phyloP scores from a whole-genome alignment of 2,113 vertebrate genomes.

The Dicerorhinus sumatrensis region DNA sequence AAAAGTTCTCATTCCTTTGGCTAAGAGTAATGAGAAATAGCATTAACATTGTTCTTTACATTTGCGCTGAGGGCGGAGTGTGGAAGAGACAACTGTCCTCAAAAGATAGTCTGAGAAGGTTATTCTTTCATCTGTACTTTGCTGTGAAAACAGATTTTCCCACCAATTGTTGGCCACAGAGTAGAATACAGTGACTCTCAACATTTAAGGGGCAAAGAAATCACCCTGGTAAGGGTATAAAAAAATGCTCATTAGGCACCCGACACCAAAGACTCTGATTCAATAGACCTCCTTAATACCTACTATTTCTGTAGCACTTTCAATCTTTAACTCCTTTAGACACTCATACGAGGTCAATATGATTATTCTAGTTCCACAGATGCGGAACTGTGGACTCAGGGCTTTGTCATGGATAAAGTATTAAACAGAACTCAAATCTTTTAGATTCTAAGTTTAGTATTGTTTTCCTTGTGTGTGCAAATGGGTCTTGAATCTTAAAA shows the following conservation, averaged over 20 bases:
- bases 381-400: background rate
- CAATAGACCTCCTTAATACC: background rate
- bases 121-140: background rate
- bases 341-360: too few relatives aligned
- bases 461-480: background rate
- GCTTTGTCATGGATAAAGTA: background rate
- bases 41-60: background rate
- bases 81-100: background rate
- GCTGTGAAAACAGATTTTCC: background rate
- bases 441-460: background rate
- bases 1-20: background rate
- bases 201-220: background rate
- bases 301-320: background rate
- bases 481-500: background rate
- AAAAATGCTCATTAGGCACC: background rate
- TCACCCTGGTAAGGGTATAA: background rate
- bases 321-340: background rate
- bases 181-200: background rate
- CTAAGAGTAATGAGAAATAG: conserved; percentile 26
- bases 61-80: background rate
- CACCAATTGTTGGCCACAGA: background rate
- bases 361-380: background rate
- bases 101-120: background rate
- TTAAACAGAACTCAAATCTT: background rate
- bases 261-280: background rate